Conservation (phyloP, 2,113 vertebrate genomes). For the Oreamnos americanus region DNA sequence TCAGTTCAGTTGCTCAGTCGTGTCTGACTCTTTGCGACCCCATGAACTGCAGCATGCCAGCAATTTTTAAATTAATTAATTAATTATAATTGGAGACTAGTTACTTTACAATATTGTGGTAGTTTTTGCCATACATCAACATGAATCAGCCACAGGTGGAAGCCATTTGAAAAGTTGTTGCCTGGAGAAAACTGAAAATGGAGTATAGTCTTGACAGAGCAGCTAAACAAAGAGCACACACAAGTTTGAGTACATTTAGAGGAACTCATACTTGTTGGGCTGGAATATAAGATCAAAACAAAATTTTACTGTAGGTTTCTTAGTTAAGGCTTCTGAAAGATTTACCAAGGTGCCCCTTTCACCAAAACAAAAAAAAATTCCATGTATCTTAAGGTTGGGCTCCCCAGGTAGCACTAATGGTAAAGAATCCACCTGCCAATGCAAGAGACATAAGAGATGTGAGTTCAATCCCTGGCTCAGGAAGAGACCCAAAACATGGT, state of each 20-base stretch:
- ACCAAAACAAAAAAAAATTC: not conserved
- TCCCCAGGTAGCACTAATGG: not conserved
- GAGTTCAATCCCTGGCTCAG: not conserved
- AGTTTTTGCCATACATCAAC: not conserved
- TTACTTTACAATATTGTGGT: not conserved
- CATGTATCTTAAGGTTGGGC: not conserved
- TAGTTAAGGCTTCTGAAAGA: not conserved
- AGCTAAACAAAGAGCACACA: not conserved
- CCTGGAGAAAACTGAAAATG: not conserved
- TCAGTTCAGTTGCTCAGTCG: rapidly evolving
- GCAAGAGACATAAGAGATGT: not conserved
- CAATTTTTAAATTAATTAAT: not conserved
- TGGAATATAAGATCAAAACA: not conserved
- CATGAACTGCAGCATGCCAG: not conserved
- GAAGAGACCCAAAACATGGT: not conserved
- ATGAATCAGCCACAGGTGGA: not conserved
- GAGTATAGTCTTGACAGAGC: not conserved
- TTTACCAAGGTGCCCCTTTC: not conserved
- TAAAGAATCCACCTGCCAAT: not conserved
- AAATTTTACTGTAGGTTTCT: not conserved
- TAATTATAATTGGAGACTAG: not conserved
- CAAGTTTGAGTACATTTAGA: not conserved
- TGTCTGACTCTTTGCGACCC: not conserved
- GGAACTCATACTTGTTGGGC: not conserved
- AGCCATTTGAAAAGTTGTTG: not conserved